These are phyloP conservation scores for Sceliomorpha sp. DNA, from an alignment of 2,888 invertebrate species.

Conservation along the genomic window DNA sequence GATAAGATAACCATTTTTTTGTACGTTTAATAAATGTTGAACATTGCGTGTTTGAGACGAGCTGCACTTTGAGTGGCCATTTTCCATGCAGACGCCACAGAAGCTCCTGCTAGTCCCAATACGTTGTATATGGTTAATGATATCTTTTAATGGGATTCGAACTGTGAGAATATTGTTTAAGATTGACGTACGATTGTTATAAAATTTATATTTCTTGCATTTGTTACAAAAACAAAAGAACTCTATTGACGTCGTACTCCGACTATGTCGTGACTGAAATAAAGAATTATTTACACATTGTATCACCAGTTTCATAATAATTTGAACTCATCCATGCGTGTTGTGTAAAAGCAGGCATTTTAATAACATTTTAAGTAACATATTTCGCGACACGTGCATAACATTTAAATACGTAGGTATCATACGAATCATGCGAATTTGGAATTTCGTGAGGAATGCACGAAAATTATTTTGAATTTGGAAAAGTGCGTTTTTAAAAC, in stretches of 20 bases:
- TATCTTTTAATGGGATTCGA: slow-evolving; percentile 25
- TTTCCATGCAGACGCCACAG: not conserved
- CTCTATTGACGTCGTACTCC: slow-evolving; percentile 56
- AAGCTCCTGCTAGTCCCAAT: not conserved
- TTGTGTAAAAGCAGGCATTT: slow-evolving; percentile 6
- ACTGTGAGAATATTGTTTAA: slow-evolving; percentile 33
- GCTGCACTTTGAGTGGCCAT: no score
- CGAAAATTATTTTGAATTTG: slow-evolving; percentile 1
- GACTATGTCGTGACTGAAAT: slow-evolving; percentile 53
- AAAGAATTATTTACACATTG: slow-evolving; percentile 47
- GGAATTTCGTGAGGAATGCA: slow-evolving; percentile 6
- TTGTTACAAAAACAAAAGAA: slow-evolving; percentile 23
- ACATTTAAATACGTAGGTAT: not conserved
- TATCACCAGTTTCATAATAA: slow-evolving; percentile 51
- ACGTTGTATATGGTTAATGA: slow-evolving; percentile 12
- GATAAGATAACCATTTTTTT: no score
- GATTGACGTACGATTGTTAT: slow-evolving; percentile 34
- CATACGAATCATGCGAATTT: slow-evolving; percentile 18
- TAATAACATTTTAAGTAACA: slow-evolving; percentile 6
- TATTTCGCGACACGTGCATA: not conserved
- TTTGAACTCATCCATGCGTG: slow-evolving; percentile 11
- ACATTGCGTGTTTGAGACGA: no score
- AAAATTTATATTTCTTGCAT: slow-evolving; percentile 13
- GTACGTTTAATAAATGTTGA: no score
- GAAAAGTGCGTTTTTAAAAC: slow-evolving; percentile 21